phyloP scores from a whole-genome alignment of 1,140 invertebrate genomes.

The Colletes gigas region DNA sequence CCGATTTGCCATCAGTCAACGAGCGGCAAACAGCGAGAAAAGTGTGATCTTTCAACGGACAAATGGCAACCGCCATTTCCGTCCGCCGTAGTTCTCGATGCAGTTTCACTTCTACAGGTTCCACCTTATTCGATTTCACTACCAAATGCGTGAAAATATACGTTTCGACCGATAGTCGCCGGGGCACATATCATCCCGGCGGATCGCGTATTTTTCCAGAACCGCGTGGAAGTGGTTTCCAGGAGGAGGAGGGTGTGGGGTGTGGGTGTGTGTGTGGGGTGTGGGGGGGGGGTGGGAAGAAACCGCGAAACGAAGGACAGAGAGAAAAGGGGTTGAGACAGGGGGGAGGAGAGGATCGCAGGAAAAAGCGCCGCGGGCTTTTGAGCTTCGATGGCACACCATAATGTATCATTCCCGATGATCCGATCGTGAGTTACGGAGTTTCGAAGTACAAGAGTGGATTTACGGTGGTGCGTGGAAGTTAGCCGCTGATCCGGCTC shows the following conservation, averaged over 20 bases:
- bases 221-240: not conserved
- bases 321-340: not conserved
- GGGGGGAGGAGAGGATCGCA: not conserved
- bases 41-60: conserved; percentile 30
- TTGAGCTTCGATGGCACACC: conserved; percentile 55
- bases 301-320: conserved; percentile 10
- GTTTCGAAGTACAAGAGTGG: conserved; percentile 64
- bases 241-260: too few species aligned
- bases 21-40: conserved; percentile 18
- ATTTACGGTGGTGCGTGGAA: conserved; percentile 67
- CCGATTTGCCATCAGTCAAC: conserved; percentile 39
- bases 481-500: conserved; percentile 65
- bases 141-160: conserved; percentile 63
- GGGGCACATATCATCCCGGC: conserved; percentile 53
- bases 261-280: too few species aligned
- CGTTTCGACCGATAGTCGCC: conserved; percentile 33
- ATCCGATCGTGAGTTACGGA: conserved; percentile 67
- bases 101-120: conserved; percentile 34
- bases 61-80: conserved; percentile 50
- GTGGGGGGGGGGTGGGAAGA: not conserved
- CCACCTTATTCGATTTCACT: conserved; percentile 60
- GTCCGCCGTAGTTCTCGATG: conserved; percentile 13
- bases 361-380: conserved; percentile 41
- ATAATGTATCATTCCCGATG: conserved; percentile 66
- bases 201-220: conserved; percentile 49